Base-by-base conservation (phyloP, 2,797 vertebrate species). In the Catamblyrhynchus diadema region DNA sequence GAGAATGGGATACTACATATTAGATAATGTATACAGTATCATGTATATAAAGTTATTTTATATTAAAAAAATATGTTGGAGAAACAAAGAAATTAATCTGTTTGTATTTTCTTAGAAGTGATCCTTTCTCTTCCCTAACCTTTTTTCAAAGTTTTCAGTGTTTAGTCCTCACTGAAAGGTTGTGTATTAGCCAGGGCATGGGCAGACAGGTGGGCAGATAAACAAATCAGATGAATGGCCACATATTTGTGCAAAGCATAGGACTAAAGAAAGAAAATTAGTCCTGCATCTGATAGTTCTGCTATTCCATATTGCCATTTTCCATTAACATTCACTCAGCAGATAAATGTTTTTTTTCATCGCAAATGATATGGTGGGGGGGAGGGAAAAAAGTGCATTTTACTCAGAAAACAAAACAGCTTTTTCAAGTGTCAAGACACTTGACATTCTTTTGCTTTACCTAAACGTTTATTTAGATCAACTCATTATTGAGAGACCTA, bases 341-440 rank as follows among this genome's bases (percentile, higher is more conserved):
- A 7, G 12, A 56, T 9, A 59, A 61, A 19, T 0, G 1, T 0
- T 0, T 22, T 80, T 61, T 54, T 44, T 14, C 8, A 45, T 30
- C 5, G 48, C 1, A 62, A 67, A 47, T 37, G 1, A 4, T 9
- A 18, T 4, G 10, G n/a, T n/a, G 2, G 3, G 12, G 3, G 14
- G 6, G 3, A 5, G 0, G 1, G 2, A 32, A 17, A 17, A 45
- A 4, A 16, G 15, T 5, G 3, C 9, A 42, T 54, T 56, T 59
- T 30, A 82, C 12, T 37, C 30, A 69, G 19, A 42, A 75, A 50
- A 30, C n/a, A 14, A 1, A 1, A 3, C n/a, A 67, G 2, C 10
- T 30, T 74, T 78, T 61, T 53, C 12, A 74, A 42, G 16, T 25
- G 12, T 30, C 19, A 53, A 39, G 54, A 18, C 11, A 41, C 25